These are phyloP conservation scores for Agapornis canus DNA, from an alignment of 2,797 vertebrate species.

Conservation along the genomic window DNA sequence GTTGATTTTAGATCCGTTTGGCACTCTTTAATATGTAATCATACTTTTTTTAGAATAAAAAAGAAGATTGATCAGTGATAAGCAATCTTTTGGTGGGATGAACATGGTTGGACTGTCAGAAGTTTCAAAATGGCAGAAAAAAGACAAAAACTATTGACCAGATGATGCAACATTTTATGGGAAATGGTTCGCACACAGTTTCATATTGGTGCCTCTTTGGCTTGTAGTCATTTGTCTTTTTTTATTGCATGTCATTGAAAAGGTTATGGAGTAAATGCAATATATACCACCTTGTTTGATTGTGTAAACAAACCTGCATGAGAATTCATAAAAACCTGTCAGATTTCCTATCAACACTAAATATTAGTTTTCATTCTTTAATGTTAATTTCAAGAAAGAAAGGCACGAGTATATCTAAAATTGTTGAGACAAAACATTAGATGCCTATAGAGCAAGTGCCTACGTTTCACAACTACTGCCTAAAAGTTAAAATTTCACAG, in stretches of 20 bases:
- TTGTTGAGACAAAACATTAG: not conserved
- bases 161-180: not conserved
- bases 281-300: not conserved
- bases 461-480: not conserved
- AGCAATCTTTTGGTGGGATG: not conserved
- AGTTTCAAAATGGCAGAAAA: not conserved
- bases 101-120: not conserved
- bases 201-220: not conserved
- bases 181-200: not conserved
- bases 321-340: not conserved
- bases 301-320: not conserved
- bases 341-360: not conserved
- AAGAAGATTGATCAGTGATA: not conserved
- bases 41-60: not conserved
- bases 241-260: not conserved
- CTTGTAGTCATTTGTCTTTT: not conserved
- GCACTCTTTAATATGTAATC: not conserved
- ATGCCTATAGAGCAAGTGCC: not conserved
- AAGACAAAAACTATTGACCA: not conserved
- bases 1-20: not conserved
- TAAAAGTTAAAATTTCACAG: not conserved
- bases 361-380: not conserved
- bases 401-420: not conserved
- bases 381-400: not conserved
- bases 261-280: not conserved